Base-by-base conservation (phyloP, 2,888 invertebrate species). In the Macaria liturata region DNA sequence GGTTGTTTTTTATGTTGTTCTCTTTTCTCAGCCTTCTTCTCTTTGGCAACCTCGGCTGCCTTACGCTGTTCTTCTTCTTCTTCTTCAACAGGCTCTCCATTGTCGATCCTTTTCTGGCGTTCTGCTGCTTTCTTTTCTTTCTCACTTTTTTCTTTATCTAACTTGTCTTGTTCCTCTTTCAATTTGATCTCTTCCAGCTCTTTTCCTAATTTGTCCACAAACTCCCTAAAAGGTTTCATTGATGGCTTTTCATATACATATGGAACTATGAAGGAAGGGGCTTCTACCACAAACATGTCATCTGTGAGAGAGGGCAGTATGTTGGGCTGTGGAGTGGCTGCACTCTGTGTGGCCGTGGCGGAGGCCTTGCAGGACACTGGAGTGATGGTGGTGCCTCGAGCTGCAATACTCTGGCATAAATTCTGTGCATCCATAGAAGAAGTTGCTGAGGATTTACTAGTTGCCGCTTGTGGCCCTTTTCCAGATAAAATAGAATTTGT, bases 191-290 rank as follows among this genome's bases (percentile, higher is more conserved):
- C 77, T 69, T 94, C 94, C 53, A 95, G 91, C 73, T 94, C 94
- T 62, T 93, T 93, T 31, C 94, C 94, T 61, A 95, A 86, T 76
- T 94, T 94, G 51, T 92, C 92, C 39, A 96, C 94, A 81, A 95
- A 95, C 65, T 95, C 95, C 78, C 95, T 95, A 62, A 97, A 93
- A 62, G 96, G 95, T 75, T 96, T 95, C 1, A 96, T 87, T 0
- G 97, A 97, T 31, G 97, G 97, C 82, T 97, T 97, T 83, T 98
- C 97, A 87, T 97, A 97, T 9, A 97, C 97, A 83, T 97, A 98
- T 42, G 98, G 98, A 67, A 98, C 97, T 81, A 98, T 97, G 78
- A 98, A 97, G 42, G 97, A 97, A 7, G 98, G 97, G 34, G 97
- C 97, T 88, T 98, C 97, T 32, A 98, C 95, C 32, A 97, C 97